A percentile compares a stretch with the other conserved stretches of the same genome.
phyloP scores from a whole-genome alignment of 2,888 invertebrate species.

The Adineta ricciae region DNA sequence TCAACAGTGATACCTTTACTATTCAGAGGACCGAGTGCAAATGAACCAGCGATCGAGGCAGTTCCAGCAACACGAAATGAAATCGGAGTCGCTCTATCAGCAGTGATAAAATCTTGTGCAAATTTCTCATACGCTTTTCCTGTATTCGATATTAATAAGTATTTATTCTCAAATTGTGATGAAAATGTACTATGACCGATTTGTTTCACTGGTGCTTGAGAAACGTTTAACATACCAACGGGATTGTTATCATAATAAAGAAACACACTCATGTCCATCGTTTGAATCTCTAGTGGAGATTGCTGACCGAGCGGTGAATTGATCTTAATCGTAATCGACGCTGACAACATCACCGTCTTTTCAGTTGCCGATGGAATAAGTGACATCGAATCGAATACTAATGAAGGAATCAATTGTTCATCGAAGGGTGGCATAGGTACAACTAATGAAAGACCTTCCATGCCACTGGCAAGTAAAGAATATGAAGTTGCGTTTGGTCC shows the following conservation, averaged over 20 bases:
- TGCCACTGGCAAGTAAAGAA: background rate
- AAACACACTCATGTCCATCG: background rate
- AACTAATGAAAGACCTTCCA: background rate
- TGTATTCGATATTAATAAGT: background rate
- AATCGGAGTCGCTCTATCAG: background rate
- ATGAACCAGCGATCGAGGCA: background rate
- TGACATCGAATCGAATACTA: background rate
- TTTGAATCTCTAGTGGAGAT: background rate
- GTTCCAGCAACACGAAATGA: background rate
- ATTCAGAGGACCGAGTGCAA: background rate
- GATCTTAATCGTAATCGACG: background rate
- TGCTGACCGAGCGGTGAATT: constrained; percentile 6
- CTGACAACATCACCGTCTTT: background rate
- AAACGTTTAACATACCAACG: background rate
- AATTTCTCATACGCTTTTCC: background rate
- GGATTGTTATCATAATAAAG: background rate
- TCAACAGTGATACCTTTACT: background rate
- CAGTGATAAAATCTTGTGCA: background rate
- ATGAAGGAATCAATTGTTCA: background rate
- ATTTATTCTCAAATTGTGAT: background rate
- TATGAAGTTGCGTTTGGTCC: background rate
- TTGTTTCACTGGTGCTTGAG: background rate
- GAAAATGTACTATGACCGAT: background rate
- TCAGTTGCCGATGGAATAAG: background rate
- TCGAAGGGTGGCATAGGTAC: background rate